These are phyloP conservation scores for Drosophila hydei DNA, from an alignment of 1,140 invertebrate species.

Conservation along the genomic window DNA sequence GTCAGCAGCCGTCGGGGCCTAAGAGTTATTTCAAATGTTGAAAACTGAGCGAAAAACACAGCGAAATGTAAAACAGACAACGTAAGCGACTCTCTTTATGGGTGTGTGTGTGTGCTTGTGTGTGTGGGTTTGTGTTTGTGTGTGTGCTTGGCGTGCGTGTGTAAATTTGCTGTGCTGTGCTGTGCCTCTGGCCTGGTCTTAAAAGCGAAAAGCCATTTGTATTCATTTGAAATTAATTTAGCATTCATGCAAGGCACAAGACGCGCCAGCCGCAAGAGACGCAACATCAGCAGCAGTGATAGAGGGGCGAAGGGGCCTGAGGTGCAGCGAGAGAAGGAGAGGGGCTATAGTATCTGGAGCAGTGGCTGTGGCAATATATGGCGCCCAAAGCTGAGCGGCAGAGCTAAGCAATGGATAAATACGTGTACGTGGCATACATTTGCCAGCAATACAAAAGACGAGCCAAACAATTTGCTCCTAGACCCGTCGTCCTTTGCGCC, in stretches of 20 bases:
- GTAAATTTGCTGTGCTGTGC: conserved; percentile 34
- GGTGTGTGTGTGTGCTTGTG: conserved; percentile 16
- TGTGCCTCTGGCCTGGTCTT: conserved; percentile 62
- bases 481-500: conserved; percentile 33
- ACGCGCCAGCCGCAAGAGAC: conserved; percentile 42
- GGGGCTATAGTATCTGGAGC: conserved; percentile 11
- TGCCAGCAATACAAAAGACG: conserved; percentile 31
- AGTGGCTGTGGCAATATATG: conserved; percentile 59
- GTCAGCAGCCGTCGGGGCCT: conserved; percentile 37
- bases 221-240: conserved; percentile 83
- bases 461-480: conserved; percentile 27
- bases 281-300: conserved; percentile 46
- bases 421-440: conserved; percentile 82
- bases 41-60: conserved; percentile 59
- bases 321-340: not conserved
- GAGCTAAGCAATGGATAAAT: conserved; percentile 80
- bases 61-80: conserved; percentile 74
- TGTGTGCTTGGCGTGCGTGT: conserved; percentile 30
- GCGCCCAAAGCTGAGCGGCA: conserved; percentile 51
- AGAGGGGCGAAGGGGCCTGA: not conserved
- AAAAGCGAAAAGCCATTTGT: conserved; percentile 82
- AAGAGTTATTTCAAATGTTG: conserved; percentile 73
- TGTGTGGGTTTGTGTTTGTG: conserved; percentile 13
- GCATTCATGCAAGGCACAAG: conserved; percentile 77
- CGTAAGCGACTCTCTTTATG: conserved; percentile 20